Evolutionary conservation across 2,888 invertebrate species (phyloP).

Genomic region (Dyspetes luteomarginatus): DNA sequence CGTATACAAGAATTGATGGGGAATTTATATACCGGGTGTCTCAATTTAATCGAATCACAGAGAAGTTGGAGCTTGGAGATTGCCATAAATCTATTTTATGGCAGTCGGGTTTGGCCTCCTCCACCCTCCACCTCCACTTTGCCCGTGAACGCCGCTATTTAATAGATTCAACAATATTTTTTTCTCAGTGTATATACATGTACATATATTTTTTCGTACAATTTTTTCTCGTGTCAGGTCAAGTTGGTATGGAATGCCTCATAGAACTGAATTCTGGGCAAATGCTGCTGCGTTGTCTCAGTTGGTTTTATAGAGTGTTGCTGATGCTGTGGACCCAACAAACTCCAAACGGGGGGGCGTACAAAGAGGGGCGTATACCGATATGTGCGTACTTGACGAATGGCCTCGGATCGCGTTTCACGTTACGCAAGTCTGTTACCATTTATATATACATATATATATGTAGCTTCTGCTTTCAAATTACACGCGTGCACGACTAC

Average conservation of each 20-base stretch:
- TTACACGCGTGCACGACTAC: constrained; percentile 8
- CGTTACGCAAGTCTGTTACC: constrained; percentile 27
- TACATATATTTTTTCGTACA: too few species aligned
- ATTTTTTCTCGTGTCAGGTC: not conserved
- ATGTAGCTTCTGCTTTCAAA: constrained; percentile 33
- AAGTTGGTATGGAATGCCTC: not conserved
- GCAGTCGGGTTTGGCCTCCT: too few species aligned
- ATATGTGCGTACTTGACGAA: constrained; percentile 41
- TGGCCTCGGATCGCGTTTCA: constrained; percentile 32
- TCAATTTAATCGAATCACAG: too few species aligned
- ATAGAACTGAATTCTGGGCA: constrained; percentile 3
- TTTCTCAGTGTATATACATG: too few species aligned
- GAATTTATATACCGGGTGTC: too few species aligned
- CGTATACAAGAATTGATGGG: too few species aligned
- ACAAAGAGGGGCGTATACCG: constrained; percentile 57
- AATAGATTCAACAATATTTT: too few species aligned
- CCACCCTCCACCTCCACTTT: too few species aligned
- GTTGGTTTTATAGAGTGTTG: constrained; percentile 22
- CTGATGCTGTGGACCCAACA: constrained; percentile 5
- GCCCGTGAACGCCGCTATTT: too few species aligned
- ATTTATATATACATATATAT: not conserved
- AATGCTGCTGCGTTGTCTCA: constrained; percentile 45
- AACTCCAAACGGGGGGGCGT: constrained; percentile 48
- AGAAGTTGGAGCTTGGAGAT: too few species aligned
- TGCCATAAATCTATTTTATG: too few species aligned